Evolutionary conservation across 1,140 invertebrate species (phyloP), one percentile per base, ranked within the genome.

Genomic region (Drosophila tristis): DNA sequence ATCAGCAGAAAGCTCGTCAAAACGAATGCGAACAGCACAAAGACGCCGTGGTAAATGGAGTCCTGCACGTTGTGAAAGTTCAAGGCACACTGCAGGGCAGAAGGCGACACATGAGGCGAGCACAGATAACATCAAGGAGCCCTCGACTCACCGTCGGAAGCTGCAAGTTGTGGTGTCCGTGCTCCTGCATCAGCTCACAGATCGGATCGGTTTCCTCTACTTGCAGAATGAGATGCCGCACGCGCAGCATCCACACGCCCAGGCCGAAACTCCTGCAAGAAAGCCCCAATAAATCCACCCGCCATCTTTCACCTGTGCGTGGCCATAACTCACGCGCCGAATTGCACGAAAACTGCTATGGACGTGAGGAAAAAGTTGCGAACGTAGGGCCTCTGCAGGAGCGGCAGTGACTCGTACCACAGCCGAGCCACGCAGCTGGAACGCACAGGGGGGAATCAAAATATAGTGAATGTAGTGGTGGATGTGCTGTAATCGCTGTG

Each of bases 241-340:
- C 35, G 1, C 61, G 75, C 25, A 75, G 7, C 39, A 85, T 49
- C 80, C 80, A 84, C 20, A 80, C 11, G 2, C 42, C 53, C 15
- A 84, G 6, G 0, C 59, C 51, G 15, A 59, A 55, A 8, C 56
- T 63, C 4, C 80, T 84, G 5, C 4, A 54, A 3, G 11, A 7
- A 1, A 13, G 9, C 8, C 26, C 9, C 5, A 20, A 4, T 16
- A 23, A 2, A 11, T 31, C n/a, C 26, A 11, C 8, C 8, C 0
- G 3, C 9, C 31, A 9, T 9, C 31, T 31, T 9, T 2, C 6
- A 0, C 31, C 5, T 11, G 42, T 20, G 25, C 57, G 31, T 5
- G 4, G 35, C 35, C 5, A 1, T 5, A 39, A 39, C 35, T 13
- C 35, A 39, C 35, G 8, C 11, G 35, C 35, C 35, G 13, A 39